Evolutionary conservation across 2,113 vertebrate genomes (phyloP).

Genomic region (Brienomyrus longianalis): DNA sequence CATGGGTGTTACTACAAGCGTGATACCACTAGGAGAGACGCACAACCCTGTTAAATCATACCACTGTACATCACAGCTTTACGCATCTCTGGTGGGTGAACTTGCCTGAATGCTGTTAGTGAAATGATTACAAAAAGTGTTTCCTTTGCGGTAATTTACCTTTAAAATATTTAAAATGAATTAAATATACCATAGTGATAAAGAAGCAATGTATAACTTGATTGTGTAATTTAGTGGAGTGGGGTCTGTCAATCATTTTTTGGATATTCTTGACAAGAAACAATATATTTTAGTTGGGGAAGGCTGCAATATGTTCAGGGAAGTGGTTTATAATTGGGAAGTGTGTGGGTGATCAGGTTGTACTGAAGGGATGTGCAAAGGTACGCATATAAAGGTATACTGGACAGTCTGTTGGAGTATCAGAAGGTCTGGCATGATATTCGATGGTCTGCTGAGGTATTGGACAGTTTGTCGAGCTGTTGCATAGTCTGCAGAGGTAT

Average conservation of each 20-base stretch:
- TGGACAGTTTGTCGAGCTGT: neutral
- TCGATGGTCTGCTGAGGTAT: neutral
- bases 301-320: conserved; percentile 38
- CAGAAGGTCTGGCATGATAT: neutral
- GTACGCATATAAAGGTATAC: neutral
- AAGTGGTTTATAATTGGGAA: conserved; percentile 46
- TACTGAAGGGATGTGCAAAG: conserved; percentile 29
- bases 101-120: neutral
- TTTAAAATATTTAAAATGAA: neutral
- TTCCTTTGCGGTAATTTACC: neutral
- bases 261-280: conserved; percentile 45
- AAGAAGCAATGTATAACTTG: conserved; percentile 23
- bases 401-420: neutral
- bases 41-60: neutral
- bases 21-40: no score
- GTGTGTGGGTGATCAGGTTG: conserved; percentile 24
- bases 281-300: conserved; percentile 48
- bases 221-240: conserved; percentile 39
- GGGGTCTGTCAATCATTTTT: conserved; percentile 47
- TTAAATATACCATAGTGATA: neutral
- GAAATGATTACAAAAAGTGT: neutral
- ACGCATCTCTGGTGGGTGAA: neutral
- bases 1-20: neutral
- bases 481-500: neutral
- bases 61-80: neutral